Evolutionary conservation across 2,888 invertebrate species (phyloP).

Genomic region (Creontiades dilutus): DNA sequence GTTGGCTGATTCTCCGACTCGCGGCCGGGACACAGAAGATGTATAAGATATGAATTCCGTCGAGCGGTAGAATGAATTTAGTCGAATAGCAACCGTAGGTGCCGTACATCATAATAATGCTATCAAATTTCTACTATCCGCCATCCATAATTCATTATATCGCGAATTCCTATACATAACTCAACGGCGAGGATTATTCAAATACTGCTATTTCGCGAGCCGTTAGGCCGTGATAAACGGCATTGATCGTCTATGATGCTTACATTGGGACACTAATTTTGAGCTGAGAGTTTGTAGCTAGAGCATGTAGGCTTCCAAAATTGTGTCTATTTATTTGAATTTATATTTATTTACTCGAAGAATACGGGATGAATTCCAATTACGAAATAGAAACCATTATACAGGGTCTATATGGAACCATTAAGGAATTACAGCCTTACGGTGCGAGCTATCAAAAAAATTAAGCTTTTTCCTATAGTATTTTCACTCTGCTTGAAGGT

Average conservation of each 20-base stretch:
- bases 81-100: constrained; percentile 10
- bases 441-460: too few species aligned
- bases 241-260: not conserved
- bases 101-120: constrained; percentile 13
- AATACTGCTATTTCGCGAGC: not conserved
- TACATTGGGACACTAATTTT: too few species aligned
- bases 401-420: too few species aligned
- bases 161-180: not conserved
- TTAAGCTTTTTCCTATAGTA: too few species aligned
- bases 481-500: too few species aligned
- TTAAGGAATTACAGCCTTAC: too few species aligned
- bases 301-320: too few species aligned
- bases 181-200: constrained; percentile 5
- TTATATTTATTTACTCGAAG: too few species aligned
- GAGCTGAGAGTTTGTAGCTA: too few species aligned
- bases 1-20: not conserved
- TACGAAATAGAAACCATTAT: too few species aligned
- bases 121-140: not conserved
- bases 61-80: not conserved
- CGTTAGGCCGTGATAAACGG: not conserved
- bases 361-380: too few species aligned
- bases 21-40: not conserved
- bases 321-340: too few species aligned
- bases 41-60: not conserved
- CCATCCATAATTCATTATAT: not conserved